Percentiles rank a stretch among this genome's conserved stretches.
Evolutionary conservation across 2,113 vertebrate genomes (phyloP).

Genomic region (Hippocampus mohnikei): DNA sequence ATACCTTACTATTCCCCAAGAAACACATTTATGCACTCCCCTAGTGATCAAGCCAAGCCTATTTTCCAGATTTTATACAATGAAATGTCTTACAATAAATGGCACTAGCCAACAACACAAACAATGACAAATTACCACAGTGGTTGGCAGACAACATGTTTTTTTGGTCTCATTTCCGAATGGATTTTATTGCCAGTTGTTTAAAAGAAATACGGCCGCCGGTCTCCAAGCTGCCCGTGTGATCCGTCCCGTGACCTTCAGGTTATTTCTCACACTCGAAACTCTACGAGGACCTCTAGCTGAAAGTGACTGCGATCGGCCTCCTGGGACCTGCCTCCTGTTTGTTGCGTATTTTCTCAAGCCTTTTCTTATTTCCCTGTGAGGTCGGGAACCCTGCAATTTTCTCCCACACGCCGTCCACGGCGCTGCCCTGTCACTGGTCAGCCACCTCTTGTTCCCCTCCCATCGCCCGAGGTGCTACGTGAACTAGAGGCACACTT

Average conservation of each 20-base stretch:
- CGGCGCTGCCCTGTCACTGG: slow-evolving; percentile 39
- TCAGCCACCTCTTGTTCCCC: slow-evolving; percentile 53
- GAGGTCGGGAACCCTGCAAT: slow-evolving; percentile 63
- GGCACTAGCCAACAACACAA: slow-evolving; percentile 8
- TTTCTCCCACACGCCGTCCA: slow-evolving; percentile 72
- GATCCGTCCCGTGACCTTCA: slow-evolving; percentile 49
- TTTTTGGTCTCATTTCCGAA: not conserved
- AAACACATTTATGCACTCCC: not conserved
- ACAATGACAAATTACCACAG: slow-evolving; percentile 2
- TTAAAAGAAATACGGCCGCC: slow-evolving; percentile 24
- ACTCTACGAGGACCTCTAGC: slow-evolving; percentile 45
- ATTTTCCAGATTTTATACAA: not conserved
- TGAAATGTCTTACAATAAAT: slow-evolving; percentile 13
- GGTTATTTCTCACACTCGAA: slow-evolving; percentile 33
- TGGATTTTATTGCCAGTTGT: slow-evolving; percentile 8
- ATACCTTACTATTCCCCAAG: not conserved
- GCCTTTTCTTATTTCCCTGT: slow-evolving; percentile 59
- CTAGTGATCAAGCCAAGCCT: not conserved
- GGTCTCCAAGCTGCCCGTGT: slow-evolving; percentile 11
- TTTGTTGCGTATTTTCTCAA: slow-evolving; percentile 70
- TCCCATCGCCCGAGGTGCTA: slow-evolving; percentile 60
- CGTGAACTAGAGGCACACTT: slow-evolving; percentile 71
- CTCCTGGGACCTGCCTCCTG: slow-evolving; percentile 48
- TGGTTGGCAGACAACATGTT: not conserved
- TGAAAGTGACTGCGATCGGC: slow-evolving; percentile 44